Evolutionary conservation across 1,140 invertebrate species (phyloP).

Genomic region (Bursaphelenchus mucronatus): DNA sequence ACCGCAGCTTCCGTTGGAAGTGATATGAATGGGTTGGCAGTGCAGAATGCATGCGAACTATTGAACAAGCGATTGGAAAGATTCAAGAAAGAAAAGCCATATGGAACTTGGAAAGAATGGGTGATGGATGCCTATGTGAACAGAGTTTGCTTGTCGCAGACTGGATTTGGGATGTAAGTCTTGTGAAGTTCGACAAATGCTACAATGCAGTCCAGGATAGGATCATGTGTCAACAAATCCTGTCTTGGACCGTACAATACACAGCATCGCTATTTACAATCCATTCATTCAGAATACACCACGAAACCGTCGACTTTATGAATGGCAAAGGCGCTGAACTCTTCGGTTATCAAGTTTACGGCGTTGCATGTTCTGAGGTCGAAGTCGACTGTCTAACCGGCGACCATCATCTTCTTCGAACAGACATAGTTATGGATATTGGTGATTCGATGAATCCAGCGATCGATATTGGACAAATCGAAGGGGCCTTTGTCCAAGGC

Average conservation of each 20-base stretch:
- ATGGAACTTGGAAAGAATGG: constrained; percentile 81
- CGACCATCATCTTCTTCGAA: constrained; percentile 69
- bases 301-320: constrained; percentile 48
- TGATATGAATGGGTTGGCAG: constrained; percentile 90
- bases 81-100: constrained; percentile 73
- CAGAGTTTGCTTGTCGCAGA: constrained; percentile 66
- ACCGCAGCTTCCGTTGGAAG: constrained; percentile 85
- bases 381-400: constrained; percentile 66
- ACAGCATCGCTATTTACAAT: constrained; percentile 18
- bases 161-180: constrained; percentile 31
- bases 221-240: too few relatives aligned
- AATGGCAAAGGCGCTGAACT: constrained; percentile 52
- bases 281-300: constrained; percentile 43
- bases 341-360: constrained; percentile 60
- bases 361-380: constrained; percentile 62
- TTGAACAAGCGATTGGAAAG: constrained; percentile 74
- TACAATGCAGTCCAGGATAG: too few relatives aligned
- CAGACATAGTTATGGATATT: constrained; percentile 92
- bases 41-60: constrained; percentile 77
- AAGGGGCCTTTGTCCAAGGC: constrained; percentile 81
- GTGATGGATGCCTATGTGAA: constrained; percentile 75
- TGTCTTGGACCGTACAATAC: too few relatives aligned
- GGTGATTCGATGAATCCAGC: constrained; percentile 86
- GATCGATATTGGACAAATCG: constrained; percentile 90
- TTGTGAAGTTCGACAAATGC: too few relatives aligned